Percentiles rank a stretch among this genome's conserved stretches.
These are phyloP conservation scores for Gyps fulvus DNA, from an alignment of 2,113 vertebrate species.

Conservation along the genomic window DNA sequence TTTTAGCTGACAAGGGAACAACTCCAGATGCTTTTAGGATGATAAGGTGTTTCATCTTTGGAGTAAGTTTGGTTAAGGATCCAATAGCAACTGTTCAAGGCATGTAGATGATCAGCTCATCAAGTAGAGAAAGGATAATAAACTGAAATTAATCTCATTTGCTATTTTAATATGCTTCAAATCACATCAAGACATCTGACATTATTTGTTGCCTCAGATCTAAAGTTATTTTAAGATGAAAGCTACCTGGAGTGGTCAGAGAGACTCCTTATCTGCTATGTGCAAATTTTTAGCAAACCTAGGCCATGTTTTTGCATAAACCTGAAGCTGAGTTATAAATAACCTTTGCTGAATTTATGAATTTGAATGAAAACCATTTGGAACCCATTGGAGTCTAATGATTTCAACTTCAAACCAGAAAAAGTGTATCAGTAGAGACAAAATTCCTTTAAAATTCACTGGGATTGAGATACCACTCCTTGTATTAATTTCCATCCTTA, in stretches of 20 bases:
- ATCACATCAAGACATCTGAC: not conserved
- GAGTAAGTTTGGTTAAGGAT: not conserved
- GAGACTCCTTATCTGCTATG: not conserved
- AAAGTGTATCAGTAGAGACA: not conserved
- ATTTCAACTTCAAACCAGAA: not conserved
- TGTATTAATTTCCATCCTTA: not conserved
- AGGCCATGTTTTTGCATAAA: not conserved
- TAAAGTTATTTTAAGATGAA: constrained; percentile 24
- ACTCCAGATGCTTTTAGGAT: not conserved
- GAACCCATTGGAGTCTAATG: not conserved
- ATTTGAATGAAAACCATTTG: not conserved
- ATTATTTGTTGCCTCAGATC: not conserved
- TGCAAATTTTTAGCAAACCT: not conserved
- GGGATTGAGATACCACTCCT: not conserved
- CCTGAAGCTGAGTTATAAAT: not conserved
- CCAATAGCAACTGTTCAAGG: not conserved
- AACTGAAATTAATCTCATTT: not conserved
- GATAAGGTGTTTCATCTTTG: not conserved
- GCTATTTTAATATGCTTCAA: not conserved
- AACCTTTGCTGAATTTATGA: not conserved
- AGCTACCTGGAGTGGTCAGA: not conserved
- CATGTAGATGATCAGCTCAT: not conserved
- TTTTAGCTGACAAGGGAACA: not conserved
- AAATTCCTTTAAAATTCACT: not conserved
- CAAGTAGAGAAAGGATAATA: not conserved